Evolutionary conservation across 2,888 invertebrate species (phyloP).

Genomic region (Cephus nigrinus): DNA sequence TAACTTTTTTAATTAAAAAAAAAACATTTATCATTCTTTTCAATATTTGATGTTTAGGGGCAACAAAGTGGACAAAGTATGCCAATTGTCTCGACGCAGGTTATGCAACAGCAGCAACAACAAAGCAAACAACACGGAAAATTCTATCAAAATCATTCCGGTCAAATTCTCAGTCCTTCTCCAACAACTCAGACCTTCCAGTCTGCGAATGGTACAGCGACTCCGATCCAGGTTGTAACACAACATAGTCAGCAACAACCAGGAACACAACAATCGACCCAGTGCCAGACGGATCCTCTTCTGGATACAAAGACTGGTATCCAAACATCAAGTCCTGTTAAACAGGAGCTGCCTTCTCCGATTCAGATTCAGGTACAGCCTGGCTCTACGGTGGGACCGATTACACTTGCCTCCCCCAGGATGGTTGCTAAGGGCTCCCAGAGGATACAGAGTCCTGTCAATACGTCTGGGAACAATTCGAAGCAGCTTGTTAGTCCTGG

Average conservation of each 20-base stretch:
- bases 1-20: background rate
- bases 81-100: slow-evolving; percentile 36
- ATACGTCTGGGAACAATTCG: slow-evolving; percentile 34
- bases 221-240: slow-evolving; percentile 23
- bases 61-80: slow-evolving; percentile 58
- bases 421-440: slow-evolving; percentile 41
- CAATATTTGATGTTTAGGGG: slow-evolving; percentile 23
- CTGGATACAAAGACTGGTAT: slow-evolving; percentile 56
- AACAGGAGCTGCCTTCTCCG: slow-evolving; percentile 56
- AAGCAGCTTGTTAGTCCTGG: slow-evolving; percentile 52
- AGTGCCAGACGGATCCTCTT: slow-evolving; percentile 59
- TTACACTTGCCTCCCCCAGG: slow-evolving; percentile 47
- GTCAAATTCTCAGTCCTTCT: slow-evolving; percentile 60
- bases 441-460: slow-evolving; percentile 41
- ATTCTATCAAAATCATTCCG: slow-evolving; percentile 49
- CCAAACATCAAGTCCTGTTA: slow-evolving; percentile 50
- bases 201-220: slow-evolving; percentile 26
- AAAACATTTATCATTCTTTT: slow-evolving; percentile 13
- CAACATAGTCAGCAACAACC: slow-evolving; percentile 6
- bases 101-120: slow-evolving; percentile 10
- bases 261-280: slow-evolving; percentile 53
- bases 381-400: slow-evolving; percentile 52
- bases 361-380: slow-evolving; percentile 51
- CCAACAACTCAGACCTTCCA: slow-evolving; percentile 51
- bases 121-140: slow-evolving; percentile 26